Conservation (phyloP, 2,888 invertebrate species). For the Ochlodes sylvanus region DNA sequence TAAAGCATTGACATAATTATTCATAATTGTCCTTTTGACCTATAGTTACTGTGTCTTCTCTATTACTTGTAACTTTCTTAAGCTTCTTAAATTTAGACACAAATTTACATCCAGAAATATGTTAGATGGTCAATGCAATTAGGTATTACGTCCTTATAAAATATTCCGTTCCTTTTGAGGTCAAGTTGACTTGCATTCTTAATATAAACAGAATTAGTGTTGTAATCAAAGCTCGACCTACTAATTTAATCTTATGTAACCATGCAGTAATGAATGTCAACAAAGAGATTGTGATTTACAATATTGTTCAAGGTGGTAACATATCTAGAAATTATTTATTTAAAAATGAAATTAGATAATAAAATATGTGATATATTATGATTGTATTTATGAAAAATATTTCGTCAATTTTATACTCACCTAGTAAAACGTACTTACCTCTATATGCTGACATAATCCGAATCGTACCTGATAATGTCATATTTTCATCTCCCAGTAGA, state of each 20-base stretch:
- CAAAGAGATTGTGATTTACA: slow-evolving; percentile 26
- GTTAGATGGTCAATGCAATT: background rate
- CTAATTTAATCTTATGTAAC: slow-evolving; percentile 14
- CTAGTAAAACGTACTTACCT: too few relatives aligned
- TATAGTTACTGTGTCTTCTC: too few relatives aligned
- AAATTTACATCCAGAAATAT: too few relatives aligned
- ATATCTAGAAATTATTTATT: slow-evolving; percentile 28
- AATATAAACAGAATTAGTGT: slow-evolving; percentile 4
- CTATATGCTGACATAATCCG: too few relatives aligned
- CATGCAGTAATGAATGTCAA: slow-evolving; percentile 13
- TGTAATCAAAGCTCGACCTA: slow-evolving; percentile 11
- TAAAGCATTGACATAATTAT: too few relatives aligned
- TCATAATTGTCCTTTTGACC: too few relatives aligned
- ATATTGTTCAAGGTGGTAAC: slow-evolving; percentile 14
- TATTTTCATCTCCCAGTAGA: too few relatives aligned
- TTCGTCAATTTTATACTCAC: too few relatives aligned
- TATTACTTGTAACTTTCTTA: too few relatives aligned
- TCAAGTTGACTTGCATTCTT: slow-evolving; percentile 14
- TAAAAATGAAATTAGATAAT: slow-evolving; percentile 26
- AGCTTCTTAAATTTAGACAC: too few relatives aligned
- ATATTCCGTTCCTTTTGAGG: slow-evolving; percentile 13
- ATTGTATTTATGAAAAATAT: too few relatives aligned
- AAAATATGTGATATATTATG: slow-evolving; percentile 15
- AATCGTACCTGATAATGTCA: too few relatives aligned
- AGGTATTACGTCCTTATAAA: background rate